Base-by-base conservation (phyloP, 1,140 invertebrate species). In the Diabrotica undecimpunctata region DNA sequence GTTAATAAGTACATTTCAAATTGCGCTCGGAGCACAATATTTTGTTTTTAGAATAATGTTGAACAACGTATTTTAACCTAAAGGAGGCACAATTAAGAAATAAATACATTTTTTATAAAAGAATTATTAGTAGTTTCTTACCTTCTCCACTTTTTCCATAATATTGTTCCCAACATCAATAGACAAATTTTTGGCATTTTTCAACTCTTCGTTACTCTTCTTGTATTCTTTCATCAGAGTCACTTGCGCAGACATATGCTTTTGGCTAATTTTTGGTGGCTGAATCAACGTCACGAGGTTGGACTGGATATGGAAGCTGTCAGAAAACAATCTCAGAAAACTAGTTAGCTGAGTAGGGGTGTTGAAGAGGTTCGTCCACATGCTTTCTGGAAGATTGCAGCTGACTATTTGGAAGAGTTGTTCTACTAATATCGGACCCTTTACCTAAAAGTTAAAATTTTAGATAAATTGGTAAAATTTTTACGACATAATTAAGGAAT, bases 311-410 rank as follows among this genome's bases (percentile, higher is more conserved):
- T 93, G 90, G 79, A 96, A 96, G 69, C 90, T 88, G 77, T 96
- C 90, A 7, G 92, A 90, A 76, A 94, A 93, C 81, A 97, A 88
- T 79, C 93, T 92, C 5, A 96, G 80, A 76, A 96, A 96, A 14
- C 92, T 93, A 50, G 86, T 87, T 54, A 96, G 80, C 80, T 96
- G 94, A 54, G 89, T 89, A 0, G 90, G 85, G 7, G 89, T 94
- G 78, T 94, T 94, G 70, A 95, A 95, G 80, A 94, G 88, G 67
- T 88, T 85, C 70, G 88, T 85, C 87, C 90, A 93, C 66, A 87
- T 85, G 66, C 89, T 88, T 75, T 90, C 85, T 11, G 90, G 86
- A 72, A 94, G 89, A 69, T 88, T 87, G 9, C 88, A 86, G n/a
- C 87, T 86, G 57, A 94, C 87, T 74, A 90, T 81, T 73, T 88